These are phyloP conservation scores for Magallana gigas DNA, from an alignment of 1,140 invertebrate genomes.

Conservation along the genomic window DNA sequence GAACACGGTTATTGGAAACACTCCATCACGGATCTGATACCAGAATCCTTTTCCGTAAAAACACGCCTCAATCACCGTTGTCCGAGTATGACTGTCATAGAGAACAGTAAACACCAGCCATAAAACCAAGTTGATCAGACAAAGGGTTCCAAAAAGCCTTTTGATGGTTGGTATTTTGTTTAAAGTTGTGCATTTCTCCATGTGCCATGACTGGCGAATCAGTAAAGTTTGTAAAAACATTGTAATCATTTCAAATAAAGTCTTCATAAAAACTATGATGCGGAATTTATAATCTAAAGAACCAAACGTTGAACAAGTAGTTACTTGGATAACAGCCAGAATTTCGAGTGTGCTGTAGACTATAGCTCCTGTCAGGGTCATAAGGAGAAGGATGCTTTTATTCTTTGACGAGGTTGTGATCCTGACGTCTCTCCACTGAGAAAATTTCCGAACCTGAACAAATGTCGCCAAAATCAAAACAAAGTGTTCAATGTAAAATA, in stretches of 20 bases:
- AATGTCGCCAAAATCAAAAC: not conserved
- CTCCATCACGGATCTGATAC: not conserved
- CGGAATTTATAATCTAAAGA: not conserved
- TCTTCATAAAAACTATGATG: not conserved
- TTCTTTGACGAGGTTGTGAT: not conserved
- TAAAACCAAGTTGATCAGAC: not conserved
- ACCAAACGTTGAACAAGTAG: not conserved
- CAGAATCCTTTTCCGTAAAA: not conserved
- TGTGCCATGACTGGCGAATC: constrained; percentile 6
- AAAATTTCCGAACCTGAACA: not conserved
- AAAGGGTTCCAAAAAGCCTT: not conserved
- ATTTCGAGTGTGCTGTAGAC: not conserved
- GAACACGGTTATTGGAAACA: not conserved
- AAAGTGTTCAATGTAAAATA: not conserved
- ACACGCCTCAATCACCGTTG: not conserved
- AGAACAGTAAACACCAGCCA: constrained; percentile 3
- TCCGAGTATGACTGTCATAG: not conserved
- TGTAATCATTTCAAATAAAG: not conserved
- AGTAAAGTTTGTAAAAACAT: constrained; percentile 2
- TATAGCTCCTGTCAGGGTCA: not conserved
- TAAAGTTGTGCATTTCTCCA: not conserved
- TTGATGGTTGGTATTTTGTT: not conserved
- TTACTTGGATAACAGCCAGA: not conserved
- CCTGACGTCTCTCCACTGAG: not conserved
- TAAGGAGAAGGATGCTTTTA: not conserved